Evolutionary conservation across 2,797 vertebrate species (phyloP), one percentile per base, ranked within the genome.

Genomic region (Psittacula echo): DNA sequence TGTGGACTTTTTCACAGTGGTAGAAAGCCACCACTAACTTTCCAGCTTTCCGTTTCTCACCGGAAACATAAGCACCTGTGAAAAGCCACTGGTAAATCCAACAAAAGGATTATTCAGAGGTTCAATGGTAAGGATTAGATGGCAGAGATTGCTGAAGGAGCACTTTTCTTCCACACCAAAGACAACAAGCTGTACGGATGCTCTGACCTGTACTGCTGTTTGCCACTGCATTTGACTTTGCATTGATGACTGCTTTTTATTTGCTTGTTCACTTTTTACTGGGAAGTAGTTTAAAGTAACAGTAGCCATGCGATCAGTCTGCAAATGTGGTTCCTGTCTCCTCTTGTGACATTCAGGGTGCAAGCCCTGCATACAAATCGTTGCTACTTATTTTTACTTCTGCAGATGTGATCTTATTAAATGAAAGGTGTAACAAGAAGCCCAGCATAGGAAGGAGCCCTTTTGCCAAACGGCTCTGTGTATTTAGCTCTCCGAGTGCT

Each of bases 351-450:
- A 94, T 89, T 93, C 84, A 87, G 70, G 37, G 45, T 75, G 54
- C 53, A 94, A 85, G 61, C 80, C 61, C 82, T 91, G 94, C 95
- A 94, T 94, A 93, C 70, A 95, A 92, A 96, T 94, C 3, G 1
- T 75, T 23, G 7, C 78, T 87, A 34, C 88, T 89, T 93, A 80
- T 75, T 95, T 94, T 94, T 94, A n/a, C 48, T 68, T 84, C 86
- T 94, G 85, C 68, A 90, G 81, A 93, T 89, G 80, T n/a, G 77
- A 77, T 95, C 82, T 94, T 92, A 95, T 94, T 93, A 94, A 94
- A 96, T 42, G 87, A 90, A 89, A 87, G 65, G 74, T 93, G 85
- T 93, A 93, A 95, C 82, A 47, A 82, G 91, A 68, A 91, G 53
- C 78, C 78, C 12, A 15, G 94, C 34, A 6, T 7, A 86, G 47